phyloP scores from a whole-genome alignment of 2,113 vertebrate genomes.

The Larimichthys polyactis region DNA sequence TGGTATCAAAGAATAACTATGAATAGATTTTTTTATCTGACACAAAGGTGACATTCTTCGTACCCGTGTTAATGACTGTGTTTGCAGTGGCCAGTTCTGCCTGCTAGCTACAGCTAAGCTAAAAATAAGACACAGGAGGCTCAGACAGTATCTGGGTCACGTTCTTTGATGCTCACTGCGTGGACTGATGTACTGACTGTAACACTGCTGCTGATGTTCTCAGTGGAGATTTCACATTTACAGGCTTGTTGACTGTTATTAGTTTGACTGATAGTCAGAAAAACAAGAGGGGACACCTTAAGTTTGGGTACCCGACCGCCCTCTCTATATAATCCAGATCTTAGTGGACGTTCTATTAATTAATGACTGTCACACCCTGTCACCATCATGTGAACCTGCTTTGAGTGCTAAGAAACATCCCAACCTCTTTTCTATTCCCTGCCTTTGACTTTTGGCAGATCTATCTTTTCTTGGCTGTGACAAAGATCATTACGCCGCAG shows the following conservation, averaged over 20 bases:
- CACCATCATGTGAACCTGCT: background rate
- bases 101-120: conserved; percentile 53
- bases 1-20: background rate
- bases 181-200: conserved; percentile 43
- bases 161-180: conserved; percentile 57
- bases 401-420: background rate
- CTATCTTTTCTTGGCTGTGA: background rate
- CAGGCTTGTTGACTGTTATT: background rate
- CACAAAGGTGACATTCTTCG: conserved; percentile 33
- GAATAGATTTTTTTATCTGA: background rate
- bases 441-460: too few species aligned
- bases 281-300: background rate
- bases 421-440: background rate
- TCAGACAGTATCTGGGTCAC: conserved; percentile 67
- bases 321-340: background rate
- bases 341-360: background rate
- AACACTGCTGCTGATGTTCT: conserved; percentile 18
- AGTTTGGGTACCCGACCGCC: too few species aligned
- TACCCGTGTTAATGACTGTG: conserved; percentile 41
- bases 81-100: conserved; percentile 32
- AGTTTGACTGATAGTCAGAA: too few species aligned
- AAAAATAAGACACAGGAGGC: conserved; percentile 62
- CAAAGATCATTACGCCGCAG: background rate
- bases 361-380: background rate
- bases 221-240: background rate